Conservation (phyloP, 30 jellyfish, hydroid and myxozoan species). For the Pseudorhiza aurosa region DNA sequence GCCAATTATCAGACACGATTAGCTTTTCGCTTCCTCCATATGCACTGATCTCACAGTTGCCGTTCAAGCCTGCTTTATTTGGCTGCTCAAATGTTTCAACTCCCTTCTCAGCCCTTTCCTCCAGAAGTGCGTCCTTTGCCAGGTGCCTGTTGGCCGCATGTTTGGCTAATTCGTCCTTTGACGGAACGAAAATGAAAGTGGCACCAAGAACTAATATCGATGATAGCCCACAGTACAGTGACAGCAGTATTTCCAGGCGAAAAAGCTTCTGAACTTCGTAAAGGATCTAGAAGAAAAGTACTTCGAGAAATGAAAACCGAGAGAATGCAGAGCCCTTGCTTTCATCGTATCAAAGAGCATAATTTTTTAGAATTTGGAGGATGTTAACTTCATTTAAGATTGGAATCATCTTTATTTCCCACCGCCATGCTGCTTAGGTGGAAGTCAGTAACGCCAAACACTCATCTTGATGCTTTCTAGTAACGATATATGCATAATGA, state of each 20-base stretch:
- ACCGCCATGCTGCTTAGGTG: no score
- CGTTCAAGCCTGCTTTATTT: background rate
- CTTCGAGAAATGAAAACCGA: no score
- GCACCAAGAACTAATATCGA: slow-evolving; percentile 40
- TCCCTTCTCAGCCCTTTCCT: background rate
- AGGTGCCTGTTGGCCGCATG: slow-evolving; percentile 24
- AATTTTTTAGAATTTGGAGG: no score
- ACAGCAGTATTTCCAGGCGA: slow-evolving; percentile 33
- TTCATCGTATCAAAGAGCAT: no score
- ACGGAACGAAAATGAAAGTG: slow-evolving; percentile 48
- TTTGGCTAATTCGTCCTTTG: slow-evolving; percentile 33
- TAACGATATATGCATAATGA: background rate
- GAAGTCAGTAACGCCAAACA: no score
- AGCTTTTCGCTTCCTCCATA: background rate
- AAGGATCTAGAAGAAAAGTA: slow-evolving; percentile 19
- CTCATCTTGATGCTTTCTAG: no score
- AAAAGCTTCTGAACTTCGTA: slow-evolving; percentile 53
- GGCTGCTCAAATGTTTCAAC: background rate
- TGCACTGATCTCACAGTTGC: background rate
- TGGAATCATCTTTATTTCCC: no score
- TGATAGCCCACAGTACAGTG: slow-evolving; percentile 56
- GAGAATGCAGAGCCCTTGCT: no score
- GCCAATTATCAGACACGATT: background rate
- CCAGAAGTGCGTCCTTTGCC: slow-evolving; percentile 14
- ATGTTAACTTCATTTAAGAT: no score